phyloP scores from a whole-genome alignment of 2,888 invertebrate genomes.

The Trichacis sp. region DNA sequence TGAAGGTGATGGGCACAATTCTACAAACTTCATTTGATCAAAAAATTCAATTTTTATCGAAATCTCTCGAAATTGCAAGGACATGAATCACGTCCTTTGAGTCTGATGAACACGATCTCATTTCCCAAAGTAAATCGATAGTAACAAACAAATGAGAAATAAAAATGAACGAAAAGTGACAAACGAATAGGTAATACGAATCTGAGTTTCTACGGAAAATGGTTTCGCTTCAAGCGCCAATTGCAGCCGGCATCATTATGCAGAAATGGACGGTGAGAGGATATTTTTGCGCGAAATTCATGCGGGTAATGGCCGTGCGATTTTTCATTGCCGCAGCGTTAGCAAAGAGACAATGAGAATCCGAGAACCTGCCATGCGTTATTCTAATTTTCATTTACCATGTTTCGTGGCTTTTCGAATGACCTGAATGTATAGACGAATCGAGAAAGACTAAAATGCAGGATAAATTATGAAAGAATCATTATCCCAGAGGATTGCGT shows the following conservation, averaged over 20 bases:
- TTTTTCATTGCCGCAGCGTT: not conserved
- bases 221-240: not conserved
- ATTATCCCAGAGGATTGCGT: too few species aligned
- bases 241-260: not conserved
- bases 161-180: not conserved
- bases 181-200: too few species aligned
- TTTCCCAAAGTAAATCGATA: too few species aligned
- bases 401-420: conserved; percentile 16
- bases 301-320: not conserved
- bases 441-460: not conserved
- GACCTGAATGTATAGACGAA: conserved; percentile 12
- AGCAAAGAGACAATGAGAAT: conserved; percentile 17
- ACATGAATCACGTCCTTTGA: too few species aligned
- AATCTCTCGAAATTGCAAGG: too few species aligned
- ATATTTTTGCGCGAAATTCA: not conserved
- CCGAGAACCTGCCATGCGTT: conserved; percentile 10
- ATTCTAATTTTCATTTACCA: conserved; percentile 10
- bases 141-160: not conserved
- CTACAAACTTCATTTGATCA: too few species aligned
- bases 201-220: not conserved
- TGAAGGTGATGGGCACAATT: too few species aligned
- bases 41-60: too few species aligned
- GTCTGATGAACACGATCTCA: too few species aligned
- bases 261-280: not conserved
- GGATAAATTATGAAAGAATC: not conserved